Base-by-base conservation (phyloP, 2,797 vertebrate species). In the Microcaecilia unicolor region DNA sequence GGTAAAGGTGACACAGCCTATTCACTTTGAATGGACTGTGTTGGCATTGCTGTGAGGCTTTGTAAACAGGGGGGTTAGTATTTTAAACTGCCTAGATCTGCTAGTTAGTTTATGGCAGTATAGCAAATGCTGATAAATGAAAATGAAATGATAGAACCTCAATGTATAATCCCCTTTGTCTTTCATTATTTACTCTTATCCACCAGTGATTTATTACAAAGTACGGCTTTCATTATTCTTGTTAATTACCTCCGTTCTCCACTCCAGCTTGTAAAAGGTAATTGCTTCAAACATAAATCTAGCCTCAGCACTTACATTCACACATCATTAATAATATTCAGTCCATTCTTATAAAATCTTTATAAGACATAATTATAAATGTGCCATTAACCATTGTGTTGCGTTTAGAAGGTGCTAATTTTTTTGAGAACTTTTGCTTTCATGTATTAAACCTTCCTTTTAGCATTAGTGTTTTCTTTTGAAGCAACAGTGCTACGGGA, bases 111-210 rank as follows among this genome's bases (percentile, higher is more conserved):
- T n/a, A n/a, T n/a, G n/a, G n/a, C n/a, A n/a, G n/a, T n/a, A n/a
- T n/a, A n/a, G n/a, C n/a, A n/a, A n/a, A n/a, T n/a, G n/a, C n/a
- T n/a, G n/a, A n/a, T n/a, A n/a, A n/a, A n/a, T n/a, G n/a, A n/a
- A n/a, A n/a, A n/a, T n/a, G n/a, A n/a, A n/a, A 67, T 0, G 4
- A 37, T 21, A 13, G 16, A 55, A 41, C 20, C 40, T 51, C n/a
- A n/a, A 47, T 49, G 44, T 61, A 55, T 34, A 51, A 55, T 59
- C 67, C 48, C 41, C 44, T 48, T 45, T 63, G 59, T 62, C 56
- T 61, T 58, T 46, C 46, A 49, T 61, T 72, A 67, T 67, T 67
- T 70, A 65, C 58, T 61, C 55, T 58, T 50, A 55, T 58, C 47
- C 15, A 58, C 51, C 45, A 42, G 42, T 51, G 56, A 72, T 72